These are phyloP conservation scores for Crenuchus spilurus DNA, from an alignment of 2,797 vertebrate genomes.

Conservation along the genomic window DNA sequence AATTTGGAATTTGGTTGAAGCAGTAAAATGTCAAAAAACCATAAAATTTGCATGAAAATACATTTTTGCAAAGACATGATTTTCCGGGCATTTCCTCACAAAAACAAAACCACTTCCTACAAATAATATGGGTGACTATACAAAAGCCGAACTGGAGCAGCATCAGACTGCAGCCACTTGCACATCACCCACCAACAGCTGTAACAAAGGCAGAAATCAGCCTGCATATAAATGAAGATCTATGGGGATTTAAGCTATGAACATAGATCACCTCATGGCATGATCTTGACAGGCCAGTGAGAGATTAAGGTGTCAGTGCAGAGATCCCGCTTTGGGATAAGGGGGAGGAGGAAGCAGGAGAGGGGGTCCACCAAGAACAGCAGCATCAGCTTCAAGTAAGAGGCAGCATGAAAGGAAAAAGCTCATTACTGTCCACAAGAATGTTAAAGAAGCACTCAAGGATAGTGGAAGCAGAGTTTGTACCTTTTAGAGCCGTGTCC, in stretches of 20 bases:
- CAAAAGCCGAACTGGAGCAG: not conserved
- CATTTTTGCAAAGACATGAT: not conserved
- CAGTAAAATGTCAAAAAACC: no score
- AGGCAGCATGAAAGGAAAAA: no score
- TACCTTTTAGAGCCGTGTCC: constrained; percentile 61
- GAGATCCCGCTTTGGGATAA: constrained; percentile 30
- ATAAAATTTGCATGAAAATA: no score
- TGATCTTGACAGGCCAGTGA: not conserved
- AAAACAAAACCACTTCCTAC: not conserved
- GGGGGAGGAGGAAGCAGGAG: no score
- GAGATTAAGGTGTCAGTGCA: constrained; percentile 27
- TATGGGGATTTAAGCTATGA: not conserved
- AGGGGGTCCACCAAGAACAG: not conserved
- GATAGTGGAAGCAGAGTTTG: constrained; percentile 40
- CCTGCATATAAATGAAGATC: not conserved
- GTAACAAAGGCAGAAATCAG: constrained; percentile 5
- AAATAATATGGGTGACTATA: not conserved
- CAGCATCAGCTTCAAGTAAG: constrained; percentile 13
- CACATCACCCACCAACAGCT: constrained; percentile 1
- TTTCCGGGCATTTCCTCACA: not conserved
- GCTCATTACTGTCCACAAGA: no score
- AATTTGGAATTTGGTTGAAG: not conserved
- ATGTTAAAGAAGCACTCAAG: no score
- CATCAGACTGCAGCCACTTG: not conserved
- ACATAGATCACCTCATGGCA: not conserved